A percentile compares a stretch with the other conserved stretches of the same genome.
phyloP scores from a whole-genome alignment of 2,113 vertebrate species.

The Labeo catla region DNA sequence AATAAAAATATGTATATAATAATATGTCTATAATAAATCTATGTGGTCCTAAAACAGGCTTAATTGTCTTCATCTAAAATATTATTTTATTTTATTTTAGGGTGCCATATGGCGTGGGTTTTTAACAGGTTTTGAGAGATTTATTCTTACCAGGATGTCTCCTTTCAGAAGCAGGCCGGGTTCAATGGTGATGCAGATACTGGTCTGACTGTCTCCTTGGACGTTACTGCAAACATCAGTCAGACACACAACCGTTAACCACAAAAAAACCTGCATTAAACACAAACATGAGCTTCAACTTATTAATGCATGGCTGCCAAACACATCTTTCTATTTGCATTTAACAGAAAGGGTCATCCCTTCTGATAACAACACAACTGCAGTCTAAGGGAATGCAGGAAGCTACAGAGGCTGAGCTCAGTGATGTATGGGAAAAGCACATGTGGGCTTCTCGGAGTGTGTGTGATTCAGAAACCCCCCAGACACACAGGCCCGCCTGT shows the following conservation, averaged over 20 bases:
- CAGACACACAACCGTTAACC: background rate
- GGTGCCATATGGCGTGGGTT: background rate
- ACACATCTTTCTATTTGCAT: background rate
- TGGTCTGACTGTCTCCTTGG: constrained; percentile 95
- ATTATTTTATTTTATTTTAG: no score
- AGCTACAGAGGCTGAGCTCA: background rate
- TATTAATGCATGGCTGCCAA: background rate
- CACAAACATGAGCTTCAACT: background rate
- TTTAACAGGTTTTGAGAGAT: background rate
- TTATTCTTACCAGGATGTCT: constrained; percentile 91
- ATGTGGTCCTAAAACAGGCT: no score
- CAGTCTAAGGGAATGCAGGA: background rate
- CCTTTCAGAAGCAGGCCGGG: constrained; percentile 96
- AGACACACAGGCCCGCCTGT: constrained; percentile 16
- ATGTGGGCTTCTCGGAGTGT: constrained; percentile 4
- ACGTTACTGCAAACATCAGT: constrained; percentile 81
- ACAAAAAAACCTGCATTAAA: background rate
- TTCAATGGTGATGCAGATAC: constrained; percentile 98
- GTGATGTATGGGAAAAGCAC: constrained; percentile 32
- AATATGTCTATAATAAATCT: no score
- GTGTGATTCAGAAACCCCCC: constrained; percentile 29
- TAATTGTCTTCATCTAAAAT: no score
- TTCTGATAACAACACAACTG: constrained; percentile 9
- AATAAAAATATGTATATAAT: no score
- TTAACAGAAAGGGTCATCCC: background rate